phyloP scores from a whole-genome alignment of 2,113 vertebrate species.

The Dinomys branickii region DNA sequence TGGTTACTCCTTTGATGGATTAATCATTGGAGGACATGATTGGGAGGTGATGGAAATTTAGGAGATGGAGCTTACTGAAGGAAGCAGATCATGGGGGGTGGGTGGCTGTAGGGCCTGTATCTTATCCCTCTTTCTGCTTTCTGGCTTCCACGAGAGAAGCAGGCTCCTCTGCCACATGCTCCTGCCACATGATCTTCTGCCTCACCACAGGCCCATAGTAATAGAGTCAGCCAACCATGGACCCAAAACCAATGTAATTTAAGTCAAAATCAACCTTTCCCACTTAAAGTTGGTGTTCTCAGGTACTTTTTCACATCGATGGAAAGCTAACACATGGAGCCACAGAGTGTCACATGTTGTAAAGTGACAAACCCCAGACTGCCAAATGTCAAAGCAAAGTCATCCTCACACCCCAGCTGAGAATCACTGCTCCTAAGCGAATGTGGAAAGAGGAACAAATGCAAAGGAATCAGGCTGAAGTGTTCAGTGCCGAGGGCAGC shows the following conservation, averaged over 20 bases:
- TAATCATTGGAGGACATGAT: background rate
- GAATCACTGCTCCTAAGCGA: background rate
- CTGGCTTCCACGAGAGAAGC: background rate
- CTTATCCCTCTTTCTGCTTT: background rate
- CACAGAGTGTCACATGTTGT: background rate
- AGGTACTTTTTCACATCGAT: background rate
- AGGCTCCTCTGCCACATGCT: background rate
- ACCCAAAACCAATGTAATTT: background rate
- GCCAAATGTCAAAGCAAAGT: background rate
- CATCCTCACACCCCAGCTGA: background rate
- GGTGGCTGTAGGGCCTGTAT: background rate
- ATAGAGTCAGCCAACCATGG: background rate
- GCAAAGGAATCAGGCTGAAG: background rate
- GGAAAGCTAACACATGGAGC: background rate
- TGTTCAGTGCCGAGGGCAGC: too few relatives aligned
- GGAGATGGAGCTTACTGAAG: background rate
- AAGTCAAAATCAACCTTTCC: background rate
- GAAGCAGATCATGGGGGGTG: background rate
- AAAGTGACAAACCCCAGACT: background rate
- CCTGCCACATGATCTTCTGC: background rate
- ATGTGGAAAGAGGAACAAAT: background rate
- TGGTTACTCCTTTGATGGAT: background rate
- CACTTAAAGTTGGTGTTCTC: background rate
- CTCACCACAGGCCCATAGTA: background rate
- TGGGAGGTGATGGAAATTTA: background rate